Percentiles rank a stretch among this genome's conserved stretches.
These are phyloP conservation scores for Hoplostethus mediterraneus DNA, from an alignment of 2,797 vertebrate genomes.

Conservation along the genomic window DNA sequence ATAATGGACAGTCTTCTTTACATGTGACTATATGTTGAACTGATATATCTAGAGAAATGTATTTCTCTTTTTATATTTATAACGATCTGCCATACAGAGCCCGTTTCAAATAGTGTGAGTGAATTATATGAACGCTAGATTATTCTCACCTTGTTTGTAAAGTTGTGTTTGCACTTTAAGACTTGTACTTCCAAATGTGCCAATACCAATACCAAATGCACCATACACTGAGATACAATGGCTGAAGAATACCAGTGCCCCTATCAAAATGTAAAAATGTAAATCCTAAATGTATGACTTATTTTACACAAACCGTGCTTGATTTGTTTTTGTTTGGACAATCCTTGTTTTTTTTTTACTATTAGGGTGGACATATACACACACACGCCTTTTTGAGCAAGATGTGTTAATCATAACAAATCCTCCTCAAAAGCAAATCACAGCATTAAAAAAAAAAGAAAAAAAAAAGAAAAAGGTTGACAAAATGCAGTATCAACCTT, in stretches of 20 bases:
- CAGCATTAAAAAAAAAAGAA: conserved; percentile 50
- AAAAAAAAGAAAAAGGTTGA: conserved; percentile 32
- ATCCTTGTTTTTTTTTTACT: no score
- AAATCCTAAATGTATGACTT: conserved; percentile 47
- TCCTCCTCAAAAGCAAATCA: conserved; percentile 50
- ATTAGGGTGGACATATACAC: not conserved
- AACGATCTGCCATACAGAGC: conserved; percentile 33
- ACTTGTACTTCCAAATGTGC: conserved; percentile 17
- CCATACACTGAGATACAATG: not conserved
- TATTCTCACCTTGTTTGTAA: not conserved
- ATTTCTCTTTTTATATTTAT: conserved; percentile 57
- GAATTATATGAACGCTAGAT: not conserved
- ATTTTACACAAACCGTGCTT: conserved; percentile 47
- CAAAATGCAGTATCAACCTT: conserved; percentile 26
- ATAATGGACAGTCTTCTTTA: conserved; percentile 18
- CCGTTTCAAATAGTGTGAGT: conserved; percentile 11
- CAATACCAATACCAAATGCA: conserved; percentile 16
- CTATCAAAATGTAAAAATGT: conserved; percentile 38
- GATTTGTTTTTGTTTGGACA: not conserved
- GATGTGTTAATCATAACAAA: conserved; percentile 55
- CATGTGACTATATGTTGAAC: conserved; percentile 36
- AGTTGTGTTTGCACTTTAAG: conserved; percentile 46
- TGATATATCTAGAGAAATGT: conserved; percentile 10
- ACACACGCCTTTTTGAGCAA: conserved; percentile 40
- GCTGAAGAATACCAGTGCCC: conserved; percentile 8